phyloP scores from a whole-genome alignment of 2,888 invertebrate genomes.

The Morinoia aosen region DNA sequence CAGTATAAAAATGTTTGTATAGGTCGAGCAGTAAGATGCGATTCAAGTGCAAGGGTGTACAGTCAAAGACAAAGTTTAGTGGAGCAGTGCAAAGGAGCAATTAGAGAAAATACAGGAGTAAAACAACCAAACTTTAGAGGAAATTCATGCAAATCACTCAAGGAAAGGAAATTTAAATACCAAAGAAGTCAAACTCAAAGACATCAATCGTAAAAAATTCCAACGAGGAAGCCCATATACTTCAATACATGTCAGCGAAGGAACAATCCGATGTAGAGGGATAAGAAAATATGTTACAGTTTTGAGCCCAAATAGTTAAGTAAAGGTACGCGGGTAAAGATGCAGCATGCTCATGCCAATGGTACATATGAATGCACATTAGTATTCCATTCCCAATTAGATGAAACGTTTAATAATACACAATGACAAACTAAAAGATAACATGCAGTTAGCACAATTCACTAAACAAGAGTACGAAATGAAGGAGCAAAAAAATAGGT shows the following conservation, averaged over 20 bases:
- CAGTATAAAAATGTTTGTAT: conserved; percentile 9
- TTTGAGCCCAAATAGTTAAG: neutral
- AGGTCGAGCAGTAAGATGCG: conserved; percentile 8
- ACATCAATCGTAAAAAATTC: neutral
- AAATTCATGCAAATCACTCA: neutral
- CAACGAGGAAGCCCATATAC: neutral
- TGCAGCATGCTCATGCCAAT: neutral
- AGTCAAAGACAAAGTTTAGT: neutral
- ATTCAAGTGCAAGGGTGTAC: neutral
- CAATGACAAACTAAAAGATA: neutral
- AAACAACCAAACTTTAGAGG: neutral
- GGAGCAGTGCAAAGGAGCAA: neutral
- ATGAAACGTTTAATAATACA: neutral
- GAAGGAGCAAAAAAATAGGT: neutral
- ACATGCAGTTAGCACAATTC: neutral
- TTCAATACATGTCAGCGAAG: neutral
- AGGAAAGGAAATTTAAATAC: neutral
- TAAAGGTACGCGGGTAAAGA: neutral
- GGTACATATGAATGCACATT: neutral
- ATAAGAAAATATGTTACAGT: neutral
- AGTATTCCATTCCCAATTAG: neutral
- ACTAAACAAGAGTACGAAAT: neutral
- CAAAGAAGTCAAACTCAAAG: neutral
- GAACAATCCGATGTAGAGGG: neutral
- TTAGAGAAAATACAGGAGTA: neutral